These are phyloP conservation scores for Rhinogobius similis DNA, from an alignment of 2,113 vertebrate genomes.

Conservation along the genomic window DNA sequence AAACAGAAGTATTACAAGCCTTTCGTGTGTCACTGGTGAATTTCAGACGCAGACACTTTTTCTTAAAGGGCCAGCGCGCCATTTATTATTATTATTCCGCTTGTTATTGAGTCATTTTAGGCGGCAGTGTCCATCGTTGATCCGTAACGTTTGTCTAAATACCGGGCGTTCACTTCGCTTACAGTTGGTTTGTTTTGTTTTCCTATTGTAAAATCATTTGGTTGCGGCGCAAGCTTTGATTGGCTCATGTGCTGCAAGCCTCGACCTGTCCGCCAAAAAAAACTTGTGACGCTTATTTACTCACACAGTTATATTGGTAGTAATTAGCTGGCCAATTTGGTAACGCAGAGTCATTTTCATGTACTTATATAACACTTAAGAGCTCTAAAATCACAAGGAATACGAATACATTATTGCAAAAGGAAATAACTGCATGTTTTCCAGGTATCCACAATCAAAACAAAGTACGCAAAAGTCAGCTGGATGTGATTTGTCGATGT, in stretches of 20 bases:
- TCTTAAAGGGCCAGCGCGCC: slow-evolving; percentile 48
- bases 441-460: background rate
- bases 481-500: background rate
- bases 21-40: slow-evolving; percentile 29
- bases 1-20: slow-evolving; percentile 38
- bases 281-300: background rate
- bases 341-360: background rate
- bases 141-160: slow-evolving; percentile 24
- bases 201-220: slow-evolving; percentile 1
- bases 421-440: background rate
- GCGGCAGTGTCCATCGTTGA: slow-evolving; percentile 10
- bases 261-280: slow-evolving; percentile 28
- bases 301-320: background rate
- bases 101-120: too few relatives aligned
- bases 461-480: background rate
- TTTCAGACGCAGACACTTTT: slow-evolving; percentile 12
- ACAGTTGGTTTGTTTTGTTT: slow-evolving; percentile 32
- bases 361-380: background rate
- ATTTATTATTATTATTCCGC: background rate
- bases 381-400: background rate
- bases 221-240: slow-evolving; percentile 21
- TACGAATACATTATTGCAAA: background rate
- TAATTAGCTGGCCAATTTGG: slow-evolving; percentile 7
- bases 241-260: slow-evolving; percentile 25
- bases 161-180: slow-evolving; percentile 24